Base-by-base conservation (phyloP, 1,140 invertebrate genomes). In the Hylaeus volcanicus region DNA sequence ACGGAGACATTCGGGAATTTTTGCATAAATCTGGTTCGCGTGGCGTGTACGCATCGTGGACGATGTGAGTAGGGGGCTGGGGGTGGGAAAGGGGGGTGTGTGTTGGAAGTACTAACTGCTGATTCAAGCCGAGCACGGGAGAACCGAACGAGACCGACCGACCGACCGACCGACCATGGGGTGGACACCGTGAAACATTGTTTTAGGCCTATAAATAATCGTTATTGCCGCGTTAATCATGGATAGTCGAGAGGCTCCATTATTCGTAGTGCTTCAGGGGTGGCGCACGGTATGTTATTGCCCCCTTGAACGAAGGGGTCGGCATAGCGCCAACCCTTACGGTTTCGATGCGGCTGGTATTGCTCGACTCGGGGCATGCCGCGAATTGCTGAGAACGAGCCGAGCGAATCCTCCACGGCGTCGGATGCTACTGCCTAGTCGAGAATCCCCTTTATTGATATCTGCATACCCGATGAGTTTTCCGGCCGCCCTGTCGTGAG, bases 181-280 rank as follows among this genome's bases (percentile, higher is more conserved):
- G 85, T 89, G 90, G 90, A 91, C 90, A 90, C 74, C 83, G 89
- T 89, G 89, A 91, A 92, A 91, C 90, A 90, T 91, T 91, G 90
- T 92, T 91, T 92, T 91, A 88, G 82, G 84, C 88, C 91, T 90
- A 92, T 92, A 92, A 92, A 92, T 92, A 91, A 91, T 92, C 89
- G 90, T 92, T 92, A 92, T 92, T 92, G 89, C 90, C 84, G 84
- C 89, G 90, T 92, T 92, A 91, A 92, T 91, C 90, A 92, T 90
- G 89, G 90, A 88, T 90, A 88, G 89, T 89, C 88, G 87, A 85
- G 85, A 86, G 86, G 82, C 88, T 90, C 89, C 84, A 92, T 92
- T 91, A 92, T 92, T 92, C 89, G 85, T 88, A 87, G 88, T 85
- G 73, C 77, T 81, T 64, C 82, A 72, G 85, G 85, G 86, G 82